Base-by-base conservation (phyloP, 1,140 invertebrate species). In the Aphaenogaster ashmeadi region DNA sequence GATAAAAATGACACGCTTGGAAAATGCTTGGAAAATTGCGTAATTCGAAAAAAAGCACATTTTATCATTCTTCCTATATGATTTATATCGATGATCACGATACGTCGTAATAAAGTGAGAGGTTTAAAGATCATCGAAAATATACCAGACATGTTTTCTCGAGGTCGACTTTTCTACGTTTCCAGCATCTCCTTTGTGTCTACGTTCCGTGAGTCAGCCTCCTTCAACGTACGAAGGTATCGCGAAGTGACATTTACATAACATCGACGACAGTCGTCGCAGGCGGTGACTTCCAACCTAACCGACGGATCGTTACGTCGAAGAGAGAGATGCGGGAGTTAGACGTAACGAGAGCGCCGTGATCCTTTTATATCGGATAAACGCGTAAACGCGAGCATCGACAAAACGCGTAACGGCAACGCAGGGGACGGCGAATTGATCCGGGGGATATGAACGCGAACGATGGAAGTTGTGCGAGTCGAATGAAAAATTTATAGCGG, bases 401-500 rank as follows among this genome's bases (percentile, higher is more conserved):
- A 33, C 18, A 5, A 21, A 5, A 21, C 18, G 15, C 52, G n/a
- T 52, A 80, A 54, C 36, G 36, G 7, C 75, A 18, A 21, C 38
- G 50, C n/a, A 52, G 3, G 6, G 5, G 33, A 1, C 38, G 36
- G 18, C 18, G 54, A 47, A 83, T 72, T 84, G 80, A 84, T 74
- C 41, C 54, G 52, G 18, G 36, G 13, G 36, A 71, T 81, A 74
- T n/a, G 33, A 4, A 60, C 13, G 78, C 47, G 36, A 67, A 38
- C 56, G 41, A 38, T 74, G 2, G 11, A 41, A 84, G 67, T 83
- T 60, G 27, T 27, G 80, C 41, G 41, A 62, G 41, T 62, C 54
- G 69, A 75, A 84, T 84, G 69, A 84, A 84, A 75, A 84, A 84
- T 84, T 84, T 74, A 84, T 75, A 54, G 56, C 54, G 41, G 54